These are phyloP conservation scores for Pitta sordida DNA, from an alignment of 2,113 vertebrate genomes.

Conservation along the genomic window DNA sequence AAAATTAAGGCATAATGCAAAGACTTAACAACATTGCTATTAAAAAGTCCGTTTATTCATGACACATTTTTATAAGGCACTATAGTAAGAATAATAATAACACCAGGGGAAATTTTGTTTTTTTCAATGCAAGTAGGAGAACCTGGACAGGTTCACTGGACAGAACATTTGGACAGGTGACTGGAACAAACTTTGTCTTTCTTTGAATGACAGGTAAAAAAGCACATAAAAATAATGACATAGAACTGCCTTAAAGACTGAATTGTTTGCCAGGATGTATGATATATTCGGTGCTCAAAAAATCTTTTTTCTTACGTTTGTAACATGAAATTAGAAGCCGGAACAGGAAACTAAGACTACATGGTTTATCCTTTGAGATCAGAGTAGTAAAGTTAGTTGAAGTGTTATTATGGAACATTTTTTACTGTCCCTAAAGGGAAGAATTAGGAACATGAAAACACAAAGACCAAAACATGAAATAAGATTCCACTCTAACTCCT, in stretches of 20 bases:
- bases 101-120: neutral
- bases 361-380: neutral
- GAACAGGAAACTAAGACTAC: neutral
- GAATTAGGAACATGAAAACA: neutral
- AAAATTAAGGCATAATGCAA: neutral
- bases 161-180: rapidly evolving
- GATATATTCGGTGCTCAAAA: neutral
- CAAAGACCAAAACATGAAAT: neutral
- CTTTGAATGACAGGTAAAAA: neutral
- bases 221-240: neutral
- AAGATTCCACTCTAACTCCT: neutral
- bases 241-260: neutral
- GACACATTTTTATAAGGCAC: neutral
- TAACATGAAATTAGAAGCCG: neutral
- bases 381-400: neutral
- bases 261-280: neutral
- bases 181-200: neutral
- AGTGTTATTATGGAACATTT: neutral
- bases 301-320: neutral
- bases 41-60: neutral
- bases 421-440: neutral
- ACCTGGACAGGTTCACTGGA: neutral
- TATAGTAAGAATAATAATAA: neutral
- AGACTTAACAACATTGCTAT: neutral
- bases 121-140: neutral